These are phyloP conservation scores for Rhineura floridana DNA, from an alignment of 2,113 vertebrate genomes.

Conservation along the genomic window DNA sequence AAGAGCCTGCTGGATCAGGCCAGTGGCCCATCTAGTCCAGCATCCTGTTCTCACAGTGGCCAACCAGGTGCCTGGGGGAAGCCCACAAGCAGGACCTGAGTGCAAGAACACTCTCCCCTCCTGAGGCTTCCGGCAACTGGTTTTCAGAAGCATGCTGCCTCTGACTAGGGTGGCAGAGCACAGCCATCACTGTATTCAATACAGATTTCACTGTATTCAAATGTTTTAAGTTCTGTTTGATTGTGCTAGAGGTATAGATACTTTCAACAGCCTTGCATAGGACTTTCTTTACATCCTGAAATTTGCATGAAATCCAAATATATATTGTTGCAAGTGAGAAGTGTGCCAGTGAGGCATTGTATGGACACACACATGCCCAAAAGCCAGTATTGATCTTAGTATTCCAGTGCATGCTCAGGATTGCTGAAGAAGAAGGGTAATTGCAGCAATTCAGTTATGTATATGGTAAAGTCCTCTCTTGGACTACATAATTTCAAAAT, in stretches of 20 bases:
- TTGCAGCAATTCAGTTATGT: background rate
- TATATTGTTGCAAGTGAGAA: background rate
- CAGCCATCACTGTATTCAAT: too few species aligned
- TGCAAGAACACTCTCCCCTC: too few species aligned
- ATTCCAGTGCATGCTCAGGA: background rate
- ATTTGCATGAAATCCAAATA: background rate
- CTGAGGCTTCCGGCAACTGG: too few species aligned
- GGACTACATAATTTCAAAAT: background rate
- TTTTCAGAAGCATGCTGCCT: too few species aligned
- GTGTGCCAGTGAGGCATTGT: background rate
- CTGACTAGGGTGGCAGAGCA: too few species aligned
- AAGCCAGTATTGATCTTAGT: background rate
- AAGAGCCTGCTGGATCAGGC: too few species aligned
- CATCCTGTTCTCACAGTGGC: too few species aligned
- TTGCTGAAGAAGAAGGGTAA: background rate
- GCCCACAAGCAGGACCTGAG: too few species aligned
- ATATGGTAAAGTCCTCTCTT: background rate
- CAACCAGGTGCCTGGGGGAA: too few species aligned
- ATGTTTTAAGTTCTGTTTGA: conserved; percentile 8
- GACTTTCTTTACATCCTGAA: background rate
- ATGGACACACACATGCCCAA: background rate
- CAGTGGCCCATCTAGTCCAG: too few species aligned
- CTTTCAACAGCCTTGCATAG: background rate
- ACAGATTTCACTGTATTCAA: background rate
- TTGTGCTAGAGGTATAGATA: background rate